Evolutionary conservation across 2,888 invertebrate genomes (phyloP).

Genomic region (Orthosia incerta): DNA sequence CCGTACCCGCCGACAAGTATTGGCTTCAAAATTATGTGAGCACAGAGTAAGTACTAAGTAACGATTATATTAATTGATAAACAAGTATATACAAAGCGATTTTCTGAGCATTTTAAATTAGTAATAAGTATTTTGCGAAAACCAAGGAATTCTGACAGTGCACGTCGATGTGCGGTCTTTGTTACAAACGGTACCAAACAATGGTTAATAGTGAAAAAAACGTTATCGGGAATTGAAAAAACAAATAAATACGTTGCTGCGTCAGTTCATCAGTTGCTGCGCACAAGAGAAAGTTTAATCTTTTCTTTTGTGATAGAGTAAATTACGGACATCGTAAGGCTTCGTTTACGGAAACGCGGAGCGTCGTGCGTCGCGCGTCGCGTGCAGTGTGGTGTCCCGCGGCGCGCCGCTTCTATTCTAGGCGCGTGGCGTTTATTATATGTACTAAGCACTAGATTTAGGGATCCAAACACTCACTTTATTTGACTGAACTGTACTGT

Average conservation of each 20-base stretch:
- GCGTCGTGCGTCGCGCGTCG: no score
- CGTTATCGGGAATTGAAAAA: background rate
- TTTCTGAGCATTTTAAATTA: constrained; percentile 2
- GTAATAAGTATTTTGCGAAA: background rate
- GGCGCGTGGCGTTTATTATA: no score
- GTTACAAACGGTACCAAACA: background rate
- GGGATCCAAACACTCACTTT: no score
- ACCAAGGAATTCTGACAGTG: constrained; percentile 24
- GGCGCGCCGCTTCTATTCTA: no score
- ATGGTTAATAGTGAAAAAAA: background rate
- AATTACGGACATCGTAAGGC: background rate
- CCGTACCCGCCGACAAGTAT: constrained; percentile 14
- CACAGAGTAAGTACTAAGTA: constrained; percentile 39
- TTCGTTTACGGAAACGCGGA: no score
- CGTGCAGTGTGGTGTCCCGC: no score
- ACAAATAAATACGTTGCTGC: background rate
- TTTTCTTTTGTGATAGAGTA: background rate
- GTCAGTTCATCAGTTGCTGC: background rate
- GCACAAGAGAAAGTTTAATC: background rate
- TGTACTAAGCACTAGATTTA: no score
- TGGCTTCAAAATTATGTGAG: constrained; percentile 31
- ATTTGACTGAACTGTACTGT: no score
- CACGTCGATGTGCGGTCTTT: background rate
- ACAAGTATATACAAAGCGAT: constrained; percentile 21
- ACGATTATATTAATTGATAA: constrained; percentile 5